Evolutionary conservation across 23 tunicate genomes (phyloP).

Genomic region (Phallusia fumigata): DNA sequence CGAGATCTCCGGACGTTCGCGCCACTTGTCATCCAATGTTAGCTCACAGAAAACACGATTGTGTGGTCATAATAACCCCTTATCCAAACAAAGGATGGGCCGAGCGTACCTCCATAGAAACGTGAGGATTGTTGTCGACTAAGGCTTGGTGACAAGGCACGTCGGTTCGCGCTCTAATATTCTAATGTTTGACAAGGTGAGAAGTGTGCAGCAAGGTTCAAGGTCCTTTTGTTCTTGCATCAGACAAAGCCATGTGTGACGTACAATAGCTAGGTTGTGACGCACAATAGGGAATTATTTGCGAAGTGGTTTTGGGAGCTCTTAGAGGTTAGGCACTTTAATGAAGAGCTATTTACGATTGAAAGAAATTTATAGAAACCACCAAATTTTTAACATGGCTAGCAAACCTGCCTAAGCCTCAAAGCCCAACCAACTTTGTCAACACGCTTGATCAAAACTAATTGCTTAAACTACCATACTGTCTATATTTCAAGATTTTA

Average conservation of each 20-base stretch:
- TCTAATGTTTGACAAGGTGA: not conserved
- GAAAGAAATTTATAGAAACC: too few species aligned
- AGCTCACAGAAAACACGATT: conserved; percentile 11
- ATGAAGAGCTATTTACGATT: too few species aligned
- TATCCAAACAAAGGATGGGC: not conserved
- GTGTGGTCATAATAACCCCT: conserved; percentile 29
- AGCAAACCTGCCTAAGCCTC: too few species aligned
- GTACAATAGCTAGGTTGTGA: not conserved
- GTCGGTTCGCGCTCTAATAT: not conserved
- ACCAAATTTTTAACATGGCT: too few species aligned
- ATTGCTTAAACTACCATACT: too few species aligned
- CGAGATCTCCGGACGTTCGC: not conserved
- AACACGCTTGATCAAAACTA: too few species aligned
- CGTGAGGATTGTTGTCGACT: not conserved
- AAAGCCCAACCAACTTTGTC: too few species aligned
- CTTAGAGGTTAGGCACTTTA: too few species aligned
- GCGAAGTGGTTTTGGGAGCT: too few species aligned
- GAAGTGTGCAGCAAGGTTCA: not conserved
- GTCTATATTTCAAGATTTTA: too few species aligned
- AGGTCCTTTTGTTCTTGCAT: conserved; percentile 1
- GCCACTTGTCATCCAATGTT: conserved; percentile 22
- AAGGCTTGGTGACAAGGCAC: not conserved
- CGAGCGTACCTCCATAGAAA: not conserved
- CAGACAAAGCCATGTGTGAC: not conserved
- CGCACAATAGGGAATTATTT: not conserved